phyloP scores from a whole-genome alignment of 2,888 invertebrate species.

The Venusia cambrica region DNA sequence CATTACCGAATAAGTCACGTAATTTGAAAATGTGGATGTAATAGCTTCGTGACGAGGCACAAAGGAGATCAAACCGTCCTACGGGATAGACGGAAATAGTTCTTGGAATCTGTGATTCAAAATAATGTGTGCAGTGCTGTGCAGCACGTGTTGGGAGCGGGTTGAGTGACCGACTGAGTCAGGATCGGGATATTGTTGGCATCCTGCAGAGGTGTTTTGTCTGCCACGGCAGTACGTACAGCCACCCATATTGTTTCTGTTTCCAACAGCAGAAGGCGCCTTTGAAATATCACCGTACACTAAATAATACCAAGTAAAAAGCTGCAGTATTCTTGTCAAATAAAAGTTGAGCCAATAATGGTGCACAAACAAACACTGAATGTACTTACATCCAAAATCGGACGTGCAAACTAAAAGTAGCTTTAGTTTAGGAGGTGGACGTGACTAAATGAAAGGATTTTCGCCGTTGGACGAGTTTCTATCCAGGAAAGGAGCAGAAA shows the following conservation, averaged over 20 bases:
- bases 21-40: slow-evolving; percentile 34
- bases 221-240: slow-evolving; percentile 39
- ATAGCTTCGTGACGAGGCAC: slow-evolving; percentile 30
- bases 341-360: slow-evolving; percentile 24
- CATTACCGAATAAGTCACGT: slow-evolving; percentile 41
- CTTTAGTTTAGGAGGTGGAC: slow-evolving; percentile 24
- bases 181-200: slow-evolving; percentile 51
- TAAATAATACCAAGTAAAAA: slow-evolving; percentile 23
- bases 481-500: too few species aligned
- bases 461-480: slow-evolving; percentile 15
- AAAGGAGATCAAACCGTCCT: slow-evolving; percentile 15
- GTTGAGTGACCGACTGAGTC: slow-evolving; percentile 57
- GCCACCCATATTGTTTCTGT: slow-evolving; percentile 47
- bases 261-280: slow-evolving; percentile 39
- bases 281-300: slow-evolving; percentile 24
- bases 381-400: slow-evolving; percentile 23
- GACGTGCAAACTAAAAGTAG: slow-evolving; percentile 22
- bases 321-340: slow-evolving; percentile 18
- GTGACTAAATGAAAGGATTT: slow-evolving; percentile 34
- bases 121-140: too few species aligned
- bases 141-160: slow-evolving; percentile 50
- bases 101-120: slow-evolving; percentile 45
- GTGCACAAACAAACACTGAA: slow-evolving; percentile 20
- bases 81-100: slow-evolving; percentile 34
- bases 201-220: slow-evolving; percentile 54